These are phyloP conservation scores for Chrosomus eos DNA, from an alignment of 2,797 vertebrate genomes.

Conservation along the genomic window DNA sequence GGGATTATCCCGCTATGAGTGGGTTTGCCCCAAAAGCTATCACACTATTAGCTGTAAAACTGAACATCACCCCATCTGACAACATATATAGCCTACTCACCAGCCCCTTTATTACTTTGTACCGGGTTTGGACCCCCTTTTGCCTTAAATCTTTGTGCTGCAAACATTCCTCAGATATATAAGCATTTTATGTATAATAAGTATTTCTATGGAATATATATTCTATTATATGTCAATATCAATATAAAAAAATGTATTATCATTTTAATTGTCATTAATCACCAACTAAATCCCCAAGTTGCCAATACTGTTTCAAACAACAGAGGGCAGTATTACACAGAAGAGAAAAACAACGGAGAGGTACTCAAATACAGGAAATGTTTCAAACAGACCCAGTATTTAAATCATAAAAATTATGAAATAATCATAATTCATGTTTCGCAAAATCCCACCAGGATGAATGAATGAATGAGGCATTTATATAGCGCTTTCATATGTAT, in stretches of 20 bases:
- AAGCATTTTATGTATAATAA: too few species aligned
- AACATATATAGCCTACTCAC: not conserved
- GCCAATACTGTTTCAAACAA: conserved; percentile 40
- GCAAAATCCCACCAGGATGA: not conserved
- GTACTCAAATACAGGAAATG: not conserved
- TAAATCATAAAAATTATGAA: not conserved
- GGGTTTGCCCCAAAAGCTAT: conserved; percentile 52
- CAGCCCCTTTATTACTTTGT: too few species aligned
- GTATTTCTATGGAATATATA: not conserved
- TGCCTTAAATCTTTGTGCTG: too few species aligned
- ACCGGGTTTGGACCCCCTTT: too few species aligned
- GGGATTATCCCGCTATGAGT: conserved; percentile 69
- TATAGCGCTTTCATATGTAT: too few species aligned
- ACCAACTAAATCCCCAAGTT: conserved; percentile 47
- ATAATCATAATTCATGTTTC: too few species aligned
- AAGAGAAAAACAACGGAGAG: not conserved
- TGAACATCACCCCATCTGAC: not conserved
- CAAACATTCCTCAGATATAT: too few species aligned
- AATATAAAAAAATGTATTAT: not conserved
- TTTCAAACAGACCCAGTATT: not conserved
- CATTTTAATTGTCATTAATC: not conserved
- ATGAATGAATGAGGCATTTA: too few species aligned
- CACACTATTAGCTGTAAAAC: conserved; percentile 62
- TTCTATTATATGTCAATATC: not conserved
- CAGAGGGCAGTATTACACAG: conserved; percentile 66